Conservation (phyloP, 1,140 invertebrate species). For the Riptortus pedestris region DNA sequence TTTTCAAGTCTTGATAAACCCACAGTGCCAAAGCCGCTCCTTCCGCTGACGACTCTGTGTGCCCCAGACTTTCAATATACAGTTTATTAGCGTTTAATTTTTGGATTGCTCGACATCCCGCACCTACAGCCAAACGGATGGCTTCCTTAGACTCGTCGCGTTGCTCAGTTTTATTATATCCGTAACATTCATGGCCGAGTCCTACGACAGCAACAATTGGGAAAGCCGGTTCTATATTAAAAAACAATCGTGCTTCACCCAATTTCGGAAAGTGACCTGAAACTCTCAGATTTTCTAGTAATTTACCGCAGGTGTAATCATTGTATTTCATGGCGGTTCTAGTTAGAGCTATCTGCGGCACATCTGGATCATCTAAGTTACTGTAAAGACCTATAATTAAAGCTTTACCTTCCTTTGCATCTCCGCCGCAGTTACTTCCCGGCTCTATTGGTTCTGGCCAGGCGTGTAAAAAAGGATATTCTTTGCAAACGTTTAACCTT, state of each 20-base stretch:
- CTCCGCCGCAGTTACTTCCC: slow-evolving; percentile 11
- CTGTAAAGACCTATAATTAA: slow-evolving; percentile 18
- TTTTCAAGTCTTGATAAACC: slow-evolving; percentile 48
- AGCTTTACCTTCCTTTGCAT: slow-evolving; percentile 23
- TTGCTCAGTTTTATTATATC: slow-evolving; percentile 51
- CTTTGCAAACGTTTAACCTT: background rate
- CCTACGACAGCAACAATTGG: slow-evolving; percentile 56
- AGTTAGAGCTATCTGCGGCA: slow-evolving; percentile 17
- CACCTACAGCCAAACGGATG: slow-evolving; percentile 51
- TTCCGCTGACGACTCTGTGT: slow-evolving; percentile 65
- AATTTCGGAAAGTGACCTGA: slow-evolving; percentile 37
- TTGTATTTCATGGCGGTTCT: slow-evolving; percentile 28
- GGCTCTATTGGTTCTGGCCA: background rate
- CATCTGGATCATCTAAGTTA: slow-evolving; percentile 12
- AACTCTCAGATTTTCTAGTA: slow-evolving; percentile 22
- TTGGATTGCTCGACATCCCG: slow-evolving; percentile 48
- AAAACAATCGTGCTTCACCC: slow-evolving; percentile 50
- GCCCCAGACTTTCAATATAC: slow-evolving; percentile 54
- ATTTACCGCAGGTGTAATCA: slow-evolving; percentile 19
- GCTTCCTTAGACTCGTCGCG: slow-evolving; percentile 57
- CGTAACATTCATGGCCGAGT: slow-evolving; percentile 50
- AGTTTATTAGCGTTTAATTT: slow-evolving; percentile 52
- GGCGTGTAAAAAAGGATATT: background rate
- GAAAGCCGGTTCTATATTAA: slow-evolving; percentile 49
- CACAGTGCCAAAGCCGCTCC: slow-evolving; percentile 52